A percentile compares a stretch with the other conserved stretches of the same genome.
These are phyloP conservation scores for Rhinoptilus africanus DNA, from an alignment of 2,113 vertebrate species.

Conservation along the genomic window DNA sequence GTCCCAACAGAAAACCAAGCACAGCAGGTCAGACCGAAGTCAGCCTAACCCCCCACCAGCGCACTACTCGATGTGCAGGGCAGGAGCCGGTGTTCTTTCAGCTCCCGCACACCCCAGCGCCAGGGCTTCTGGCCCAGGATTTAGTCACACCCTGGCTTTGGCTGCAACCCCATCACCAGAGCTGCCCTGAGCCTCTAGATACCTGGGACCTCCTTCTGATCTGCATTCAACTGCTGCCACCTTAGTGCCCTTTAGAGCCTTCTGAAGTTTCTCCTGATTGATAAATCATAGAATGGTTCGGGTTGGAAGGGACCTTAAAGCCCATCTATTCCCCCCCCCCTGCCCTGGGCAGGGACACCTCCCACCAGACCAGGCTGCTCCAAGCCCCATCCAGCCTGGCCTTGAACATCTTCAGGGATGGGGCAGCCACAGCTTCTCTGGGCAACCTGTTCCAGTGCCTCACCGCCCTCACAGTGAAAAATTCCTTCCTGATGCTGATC, in stretches of 20 bases:
- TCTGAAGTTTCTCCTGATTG: background rate
- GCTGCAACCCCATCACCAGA: background rate
- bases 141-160: background rate
- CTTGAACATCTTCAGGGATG: background rate
- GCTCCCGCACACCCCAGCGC: background rate
- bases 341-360: background rate
- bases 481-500: background rate
- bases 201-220: background rate
- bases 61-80: fast-evolving
- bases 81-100: background rate
- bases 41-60: background rate
- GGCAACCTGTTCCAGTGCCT: background rate
- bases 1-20: background rate
- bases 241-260: background rate
- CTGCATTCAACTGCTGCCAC: background rate
- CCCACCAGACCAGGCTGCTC: background rate
- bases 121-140: background rate
- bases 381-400: background rate
- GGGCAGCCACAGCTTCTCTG: background rate
- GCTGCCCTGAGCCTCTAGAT: background rate
- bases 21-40: fast-evolving
- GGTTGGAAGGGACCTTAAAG: background rate
- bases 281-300: background rate
- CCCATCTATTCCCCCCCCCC: background rate
- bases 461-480: background rate